phyloP scores from a whole-genome alignment of 2,797 vertebrate species.

The Atherinosoma microstoma region DNA sequence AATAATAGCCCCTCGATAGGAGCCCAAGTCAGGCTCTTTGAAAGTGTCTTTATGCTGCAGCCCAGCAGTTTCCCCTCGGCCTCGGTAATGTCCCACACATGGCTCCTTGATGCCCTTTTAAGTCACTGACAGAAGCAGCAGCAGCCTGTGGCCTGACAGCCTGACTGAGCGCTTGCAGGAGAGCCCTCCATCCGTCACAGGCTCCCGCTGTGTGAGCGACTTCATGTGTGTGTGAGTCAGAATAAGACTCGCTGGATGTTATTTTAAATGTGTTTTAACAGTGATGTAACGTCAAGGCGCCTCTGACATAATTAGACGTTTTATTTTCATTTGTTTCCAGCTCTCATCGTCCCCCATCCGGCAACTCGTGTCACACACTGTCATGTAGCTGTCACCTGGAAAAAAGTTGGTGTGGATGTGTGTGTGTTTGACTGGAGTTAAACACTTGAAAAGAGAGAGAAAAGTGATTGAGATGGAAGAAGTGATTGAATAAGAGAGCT shows the following conservation, averaged over 20 bases:
- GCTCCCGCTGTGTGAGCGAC: slow-evolving; percentile 61
- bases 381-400: slow-evolving; percentile 72
- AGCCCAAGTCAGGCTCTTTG: slow-evolving; percentile 68
- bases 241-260: slow-evolving; percentile 72
- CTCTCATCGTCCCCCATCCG: slow-evolving; percentile 78
- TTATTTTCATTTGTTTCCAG: slow-evolving; percentile 83
- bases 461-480: slow-evolving; percentile 56
- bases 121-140: slow-evolving; percentile 80
- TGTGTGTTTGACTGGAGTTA: slow-evolving; percentile 14
- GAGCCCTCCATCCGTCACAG: slow-evolving; percentile 79
- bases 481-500: slow-evolving; percentile 47
- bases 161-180: slow-evolving; percentile 81
- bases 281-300: slow-evolving; percentile 78
- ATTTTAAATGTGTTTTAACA: slow-evolving; percentile 83
- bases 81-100: slow-evolving; percentile 77
- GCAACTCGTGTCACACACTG: slow-evolving; percentile 62
- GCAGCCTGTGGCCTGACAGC: slow-evolving; percentile 79
- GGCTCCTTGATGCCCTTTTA: slow-evolving; percentile 79
- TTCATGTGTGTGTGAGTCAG: slow-evolving; percentile 28
- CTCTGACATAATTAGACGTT: slow-evolving; percentile 81
- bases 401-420: slow-evolving; percentile 34
- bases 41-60: slow-evolving; percentile 73
- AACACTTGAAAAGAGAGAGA: slow-evolving; percentile 42
- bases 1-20: slow-evolving; percentile 74
- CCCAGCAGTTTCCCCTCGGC: slow-evolving; percentile 72